phyloP scores from a whole-genome alignment of 2,888 invertebrate genomes.

The Baccha elongata region DNA sequence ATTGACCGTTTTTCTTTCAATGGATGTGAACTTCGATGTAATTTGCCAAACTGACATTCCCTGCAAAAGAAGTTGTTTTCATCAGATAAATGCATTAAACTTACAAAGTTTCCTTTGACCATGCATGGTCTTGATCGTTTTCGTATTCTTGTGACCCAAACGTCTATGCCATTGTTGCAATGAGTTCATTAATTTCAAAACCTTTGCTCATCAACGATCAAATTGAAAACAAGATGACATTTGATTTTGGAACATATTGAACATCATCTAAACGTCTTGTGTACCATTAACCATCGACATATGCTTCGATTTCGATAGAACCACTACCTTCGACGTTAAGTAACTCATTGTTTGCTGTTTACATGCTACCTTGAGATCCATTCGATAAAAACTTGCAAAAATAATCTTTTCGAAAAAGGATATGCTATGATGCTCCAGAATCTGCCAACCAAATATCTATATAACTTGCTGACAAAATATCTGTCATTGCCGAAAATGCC shows the following conservation, averaged over 20 bases:
- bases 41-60: too few relatives aligned
- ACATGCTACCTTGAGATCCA: neutral
- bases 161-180: too few relatives aligned
- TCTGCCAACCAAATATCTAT: slow-evolving; percentile 8
- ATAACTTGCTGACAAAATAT: neutral
- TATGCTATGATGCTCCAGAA: neutral
- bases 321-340: neutral
- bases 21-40: too few relatives aligned
- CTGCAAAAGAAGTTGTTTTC: too few relatives aligned
- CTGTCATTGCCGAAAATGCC: neutral
- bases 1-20: too few relatives aligned
- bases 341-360: neutral
- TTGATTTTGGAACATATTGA: slow-evolving; percentile 12
- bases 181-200: too few relatives aligned
- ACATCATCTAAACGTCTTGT: slow-evolving; percentile 1
- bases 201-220: slow-evolving; percentile 6
- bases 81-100: too few relatives aligned
- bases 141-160: too few relatives aligned
- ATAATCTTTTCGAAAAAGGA: neutral
- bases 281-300: neutral
- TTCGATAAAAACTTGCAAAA: neutral
- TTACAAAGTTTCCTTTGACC: too few relatives aligned
- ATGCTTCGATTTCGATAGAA: neutral
- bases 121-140: too few relatives aligned
- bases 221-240: slow-evolving; percentile 15